These are phyloP conservation scores for Gambusia holbrooki DNA, from an alignment of 2,113 vertebrate genomes.

Conservation along the genomic window DNA sequence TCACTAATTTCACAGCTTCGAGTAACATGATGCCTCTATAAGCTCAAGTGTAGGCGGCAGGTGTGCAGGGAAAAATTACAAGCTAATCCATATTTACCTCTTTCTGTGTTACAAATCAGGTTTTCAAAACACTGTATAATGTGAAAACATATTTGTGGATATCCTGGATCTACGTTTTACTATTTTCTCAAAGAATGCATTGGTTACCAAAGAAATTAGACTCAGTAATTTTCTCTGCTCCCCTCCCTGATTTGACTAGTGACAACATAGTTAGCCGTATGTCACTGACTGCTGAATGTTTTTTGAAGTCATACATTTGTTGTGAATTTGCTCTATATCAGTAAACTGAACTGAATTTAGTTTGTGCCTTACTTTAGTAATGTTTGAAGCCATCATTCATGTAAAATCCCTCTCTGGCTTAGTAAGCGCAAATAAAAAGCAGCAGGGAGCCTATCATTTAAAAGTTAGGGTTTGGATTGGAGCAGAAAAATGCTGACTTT, in stretches of 20 bases:
- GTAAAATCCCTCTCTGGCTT: slow-evolving; percentile 36
- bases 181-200: too few species aligned
- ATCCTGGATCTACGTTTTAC: slow-evolving; percentile 1
- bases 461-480: slow-evolving; percentile 6
- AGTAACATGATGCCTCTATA: slow-evolving; percentile 6
- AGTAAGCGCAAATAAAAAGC: slow-evolving; percentile 61
- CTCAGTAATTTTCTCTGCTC: too few species aligned
- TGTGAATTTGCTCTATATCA: too few species aligned
- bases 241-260: too few species aligned
- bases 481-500: slow-evolving; percentile 31
- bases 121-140: slow-evolving; percentile 35
- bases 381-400: neutral
- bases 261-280: too few species aligned
- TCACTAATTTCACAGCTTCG: slow-evolving; percentile 38
- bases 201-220: too few species aligned
- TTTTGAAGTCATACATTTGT: too few species aligned
- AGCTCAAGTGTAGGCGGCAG: slow-evolving; percentile 36
- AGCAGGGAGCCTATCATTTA: slow-evolving; percentile 56
- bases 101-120: slow-evolving; percentile 19
- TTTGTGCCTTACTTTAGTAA: neutral
- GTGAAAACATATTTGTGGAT: slow-evolving; percentile 20
- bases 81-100: slow-evolving; percentile 8
- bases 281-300: too few species aligned
- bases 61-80: neutral
- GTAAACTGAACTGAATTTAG: too few species aligned